Base-by-base conservation (phyloP, 2,113 vertebrate species). In the Brienomyrus brachyistius region DNA sequence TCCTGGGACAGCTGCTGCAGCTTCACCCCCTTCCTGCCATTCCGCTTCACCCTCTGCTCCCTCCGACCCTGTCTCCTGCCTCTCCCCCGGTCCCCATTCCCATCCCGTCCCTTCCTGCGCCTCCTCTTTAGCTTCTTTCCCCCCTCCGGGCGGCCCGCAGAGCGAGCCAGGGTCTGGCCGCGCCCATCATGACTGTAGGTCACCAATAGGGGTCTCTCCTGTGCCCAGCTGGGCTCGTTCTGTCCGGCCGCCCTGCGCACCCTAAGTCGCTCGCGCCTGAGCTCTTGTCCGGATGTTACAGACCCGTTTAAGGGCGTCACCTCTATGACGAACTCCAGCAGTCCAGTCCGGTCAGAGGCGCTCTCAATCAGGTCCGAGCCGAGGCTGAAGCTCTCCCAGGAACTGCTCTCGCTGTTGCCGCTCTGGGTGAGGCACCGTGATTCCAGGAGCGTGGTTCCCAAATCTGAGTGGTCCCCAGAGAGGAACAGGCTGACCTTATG, bases 151-250 rank as follows among this genome's bases (percentile, higher is more conserved):
- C 15, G 21, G 54, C 85, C 5, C 88, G 92, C 89, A 40, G 94
- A 94, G 88, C 94, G 93, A 82, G 93, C 93, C 82, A 97, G 92
- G 50, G 96, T 92, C 91, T 96, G 93, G 17, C 95, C 95, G 13
- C 91, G 95, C 5, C 95, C 95, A 8, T 97, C 96, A 6, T 96
- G 96, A 90, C 94, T 96, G 48, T 97, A 97, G 31, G 96, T 96
- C 90, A 97, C 96, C 93, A 97, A 92, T 51, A 97, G 94, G 31
- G 96, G 96, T 92, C 96, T 95, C 92, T 96, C 94, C 80, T 91
- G 94, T n/a, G 94, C 94, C 96, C 96, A 97, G 91, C 93, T 96
- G 89, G 93, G 92, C 90, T 96, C 96, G 0, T 95, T 94, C 92
- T 97, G 95, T 45, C 93, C 94, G 8, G 92, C 88, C 15, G 96